Conservation (phyloP, 2,888 invertebrate species). For the Frankliniella fusca region DNA sequence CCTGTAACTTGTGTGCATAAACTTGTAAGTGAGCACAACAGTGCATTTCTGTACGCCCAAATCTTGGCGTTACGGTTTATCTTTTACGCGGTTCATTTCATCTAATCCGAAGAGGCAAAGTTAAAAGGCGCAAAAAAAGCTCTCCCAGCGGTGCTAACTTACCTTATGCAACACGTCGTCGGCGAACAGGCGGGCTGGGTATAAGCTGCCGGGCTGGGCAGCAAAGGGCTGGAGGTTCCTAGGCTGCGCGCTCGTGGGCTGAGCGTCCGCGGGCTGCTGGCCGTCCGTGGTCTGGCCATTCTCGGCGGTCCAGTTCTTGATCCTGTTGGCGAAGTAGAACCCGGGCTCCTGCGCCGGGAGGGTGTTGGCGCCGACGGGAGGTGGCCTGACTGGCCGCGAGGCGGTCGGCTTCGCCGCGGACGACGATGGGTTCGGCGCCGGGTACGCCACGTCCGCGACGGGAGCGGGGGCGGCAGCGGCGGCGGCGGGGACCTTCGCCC, state of each 20-base stretch:
- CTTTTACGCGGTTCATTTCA: too few species aligned
- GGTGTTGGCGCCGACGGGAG: background rate
- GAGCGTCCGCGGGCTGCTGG: background rate
- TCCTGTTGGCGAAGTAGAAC: background rate
- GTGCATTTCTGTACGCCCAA: too few species aligned
- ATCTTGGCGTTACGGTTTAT: too few species aligned
- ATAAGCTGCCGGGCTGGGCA: conserved; percentile 32
- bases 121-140: background rate
- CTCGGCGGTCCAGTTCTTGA: too few species aligned
- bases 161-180: conserved; percentile 64
- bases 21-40: too few species aligned
- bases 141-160: conserved; percentile 42
- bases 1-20: too few species aligned
- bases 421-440: background rate
- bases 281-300: background rate
- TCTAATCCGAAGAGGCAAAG: background rate
- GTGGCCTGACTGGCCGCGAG: background rate
- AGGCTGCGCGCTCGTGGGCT: background rate
- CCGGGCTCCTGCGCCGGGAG: background rate
- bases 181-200: conserved; percentile 52
- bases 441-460: background rate
- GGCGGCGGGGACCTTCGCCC: background rate
- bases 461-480: background rate
- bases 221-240: background rate
- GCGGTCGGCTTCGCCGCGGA: background rate